Conservation (phyloP, 2,113 vertebrate species). For the Bubo blakistoni region DNA sequence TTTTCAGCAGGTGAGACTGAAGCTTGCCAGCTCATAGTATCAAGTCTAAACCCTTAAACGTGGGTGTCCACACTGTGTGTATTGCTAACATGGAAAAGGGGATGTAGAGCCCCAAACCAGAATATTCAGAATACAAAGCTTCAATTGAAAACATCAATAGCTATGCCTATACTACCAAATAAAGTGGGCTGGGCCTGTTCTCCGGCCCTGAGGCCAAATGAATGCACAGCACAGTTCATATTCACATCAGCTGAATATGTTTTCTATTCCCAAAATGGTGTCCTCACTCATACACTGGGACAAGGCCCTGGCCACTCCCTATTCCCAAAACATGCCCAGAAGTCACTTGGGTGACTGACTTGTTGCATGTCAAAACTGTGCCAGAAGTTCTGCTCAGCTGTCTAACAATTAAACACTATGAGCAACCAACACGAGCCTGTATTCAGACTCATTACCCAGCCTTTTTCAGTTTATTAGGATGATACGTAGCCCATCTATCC, state of each 20-base stretch:
- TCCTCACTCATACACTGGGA: not conserved
- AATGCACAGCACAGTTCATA: not conserved
- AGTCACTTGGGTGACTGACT: not conserved
- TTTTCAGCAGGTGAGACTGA: slow-evolving; percentile 77
- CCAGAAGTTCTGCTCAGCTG: not conserved
- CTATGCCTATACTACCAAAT: not conserved
- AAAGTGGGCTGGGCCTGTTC: not conserved
- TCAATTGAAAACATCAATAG: not conserved
- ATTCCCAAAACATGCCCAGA: not conserved
- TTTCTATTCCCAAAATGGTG: not conserved
- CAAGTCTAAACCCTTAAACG: not conserved
- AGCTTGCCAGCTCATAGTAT: slow-evolving; percentile 65
- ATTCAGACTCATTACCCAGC: not conserved
- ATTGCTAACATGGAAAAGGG: not conserved
- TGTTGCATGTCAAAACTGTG: not conserved
- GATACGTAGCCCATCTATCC: not conserved
- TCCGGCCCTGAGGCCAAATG: not conserved
- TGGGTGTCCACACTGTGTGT: not conserved
- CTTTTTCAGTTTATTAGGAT: not conserved
- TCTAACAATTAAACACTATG: rapidly evolving
- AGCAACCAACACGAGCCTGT: not conserved
- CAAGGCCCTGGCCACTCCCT: not conserved
- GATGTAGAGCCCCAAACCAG: not conserved
- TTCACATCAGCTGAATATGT: not conserved
- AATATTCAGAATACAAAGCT: not conserved